Evolutionary conservation across 2,888 invertebrate genomes (phyloP).

Genomic region (Parelbella ahira): DNA sequence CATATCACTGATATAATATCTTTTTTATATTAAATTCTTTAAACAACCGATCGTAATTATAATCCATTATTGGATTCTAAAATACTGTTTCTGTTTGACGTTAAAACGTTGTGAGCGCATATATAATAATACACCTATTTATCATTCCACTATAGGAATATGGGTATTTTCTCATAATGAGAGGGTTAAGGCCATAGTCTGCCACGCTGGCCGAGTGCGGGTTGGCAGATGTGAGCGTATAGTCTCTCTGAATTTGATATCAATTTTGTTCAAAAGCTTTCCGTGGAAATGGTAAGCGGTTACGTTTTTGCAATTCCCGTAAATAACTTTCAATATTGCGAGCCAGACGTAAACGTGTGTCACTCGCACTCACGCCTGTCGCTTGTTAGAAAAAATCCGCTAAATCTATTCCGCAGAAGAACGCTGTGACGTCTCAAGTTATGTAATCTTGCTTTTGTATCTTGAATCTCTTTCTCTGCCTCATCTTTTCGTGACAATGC

Average conservation of each 20-base stretch:
- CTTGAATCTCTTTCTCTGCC: neutral
- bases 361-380: slow-evolving; percentile 5
- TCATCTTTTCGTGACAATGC: slow-evolving; percentile 3
- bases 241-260: neutral
- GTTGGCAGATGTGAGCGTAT: no score
- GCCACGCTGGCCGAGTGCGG: no score
- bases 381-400: neutral
- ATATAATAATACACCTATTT: no score
- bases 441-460: neutral
- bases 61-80: no score
- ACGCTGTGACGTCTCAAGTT: neutral
- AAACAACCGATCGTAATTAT: no score
- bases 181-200: no score
- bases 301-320: neutral
- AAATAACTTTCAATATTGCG: neutral
- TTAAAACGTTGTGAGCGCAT: no score
- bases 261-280: neutral
- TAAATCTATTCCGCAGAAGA: slow-evolving; percentile 1
- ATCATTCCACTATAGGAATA: no score
- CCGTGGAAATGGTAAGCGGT: neutral
- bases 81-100: neutral
- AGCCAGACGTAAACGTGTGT: neutral
- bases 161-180: no score
- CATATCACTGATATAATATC: no score
- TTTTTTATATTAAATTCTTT: no score